phyloP scores from a whole-genome alignment of 2,888 invertebrate species.

The Synergus laeviventris region DNA sequence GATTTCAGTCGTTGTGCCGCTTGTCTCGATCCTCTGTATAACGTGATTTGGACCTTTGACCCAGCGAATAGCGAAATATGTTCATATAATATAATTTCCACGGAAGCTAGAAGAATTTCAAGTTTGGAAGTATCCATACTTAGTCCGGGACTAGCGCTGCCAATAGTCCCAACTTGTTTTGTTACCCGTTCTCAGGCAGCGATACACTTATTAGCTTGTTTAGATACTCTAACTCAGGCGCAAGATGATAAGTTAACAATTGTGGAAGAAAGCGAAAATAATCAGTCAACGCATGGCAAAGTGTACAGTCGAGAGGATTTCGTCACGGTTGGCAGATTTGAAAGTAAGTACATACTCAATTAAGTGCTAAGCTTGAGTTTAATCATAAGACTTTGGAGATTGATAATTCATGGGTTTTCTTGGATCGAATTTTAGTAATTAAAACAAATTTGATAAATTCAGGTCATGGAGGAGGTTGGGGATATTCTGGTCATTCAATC shows the following conservation, averaged over 20 bases:
- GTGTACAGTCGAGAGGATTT: slow-evolving; percentile 88
- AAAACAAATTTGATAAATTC: slow-evolving; percentile 45
- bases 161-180: slow-evolving; percentile 82
- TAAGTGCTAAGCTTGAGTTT: background rate
- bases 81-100: slow-evolving; percentile 90
- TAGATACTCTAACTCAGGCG: slow-evolving; percentile 91
- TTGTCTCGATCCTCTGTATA: slow-evolving; percentile 93
- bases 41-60: slow-evolving; percentile 95
- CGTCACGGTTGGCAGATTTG: slow-evolving; percentile 90
- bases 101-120: slow-evolving; percentile 80
- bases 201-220: slow-evolving; percentile 90
- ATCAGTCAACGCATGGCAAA: slow-evolving; percentile 78
- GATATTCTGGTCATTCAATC: slow-evolving; percentile 96
- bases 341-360: slow-evolving; percentile 79
- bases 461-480: slow-evolving; percentile 97
- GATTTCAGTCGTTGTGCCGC: slow-evolving; percentile 88
- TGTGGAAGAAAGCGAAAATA: slow-evolving; percentile 78
- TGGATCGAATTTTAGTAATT: slow-evolving; percentile 23
- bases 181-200: slow-evolving; percentile 93
- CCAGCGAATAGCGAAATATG: slow-evolving; percentile 82
- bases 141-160: slow-evolving; percentile 89
- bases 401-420: background rate
- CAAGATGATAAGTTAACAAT: slow-evolving; percentile 81
- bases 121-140: slow-evolving; percentile 81
- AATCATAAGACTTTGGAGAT: background rate